Evolutionary conservation across 37 sponge, comb jelly and placozoan genomes (phyloP).

Genomic region (Cliona cf. orientalis): DNA sequence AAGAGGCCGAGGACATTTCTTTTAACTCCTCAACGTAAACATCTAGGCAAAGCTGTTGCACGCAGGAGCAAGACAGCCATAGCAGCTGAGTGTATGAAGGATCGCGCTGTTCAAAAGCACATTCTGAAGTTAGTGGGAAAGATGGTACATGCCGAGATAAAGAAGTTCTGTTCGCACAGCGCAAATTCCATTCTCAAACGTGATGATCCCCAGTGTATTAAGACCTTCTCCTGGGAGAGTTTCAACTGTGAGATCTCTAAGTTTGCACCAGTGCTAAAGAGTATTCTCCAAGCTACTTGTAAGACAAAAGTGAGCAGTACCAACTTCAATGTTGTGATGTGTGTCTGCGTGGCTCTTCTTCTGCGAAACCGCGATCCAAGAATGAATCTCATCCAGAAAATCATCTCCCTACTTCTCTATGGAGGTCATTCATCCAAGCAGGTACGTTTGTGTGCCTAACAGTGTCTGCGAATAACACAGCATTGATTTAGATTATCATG

Average conservation of each 20-base stretch:
- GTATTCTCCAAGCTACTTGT: background rate
- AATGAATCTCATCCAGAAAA: background rate
- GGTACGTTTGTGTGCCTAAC: background rate
- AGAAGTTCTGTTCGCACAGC: background rate
- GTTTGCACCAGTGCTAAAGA: background rate
- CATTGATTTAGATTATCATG: background rate
- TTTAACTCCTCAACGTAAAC: background rate
- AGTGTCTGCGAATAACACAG: background rate
- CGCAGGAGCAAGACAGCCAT: background rate
- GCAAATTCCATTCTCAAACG: background rate
- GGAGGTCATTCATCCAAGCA: background rate
- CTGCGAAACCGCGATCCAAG: background rate
- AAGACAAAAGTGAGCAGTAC: background rate
- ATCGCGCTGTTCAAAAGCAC: background rate
- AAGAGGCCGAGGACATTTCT: background rate
- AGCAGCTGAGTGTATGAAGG: background rate
- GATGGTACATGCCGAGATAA: background rate
- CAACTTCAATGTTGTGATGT: background rate
- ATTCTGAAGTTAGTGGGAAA: background rate
- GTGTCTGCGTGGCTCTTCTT: background rate
- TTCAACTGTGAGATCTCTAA: background rate
- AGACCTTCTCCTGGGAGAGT: background rate
- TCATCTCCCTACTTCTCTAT: background rate
- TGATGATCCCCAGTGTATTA: background rate
- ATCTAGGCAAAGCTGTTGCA: background rate